Evolutionary conservation across 2,797 vertebrate genomes (phyloP), one percentile per base, ranked within the genome.

Genomic region (Sebastes steindachneri): DNA sequence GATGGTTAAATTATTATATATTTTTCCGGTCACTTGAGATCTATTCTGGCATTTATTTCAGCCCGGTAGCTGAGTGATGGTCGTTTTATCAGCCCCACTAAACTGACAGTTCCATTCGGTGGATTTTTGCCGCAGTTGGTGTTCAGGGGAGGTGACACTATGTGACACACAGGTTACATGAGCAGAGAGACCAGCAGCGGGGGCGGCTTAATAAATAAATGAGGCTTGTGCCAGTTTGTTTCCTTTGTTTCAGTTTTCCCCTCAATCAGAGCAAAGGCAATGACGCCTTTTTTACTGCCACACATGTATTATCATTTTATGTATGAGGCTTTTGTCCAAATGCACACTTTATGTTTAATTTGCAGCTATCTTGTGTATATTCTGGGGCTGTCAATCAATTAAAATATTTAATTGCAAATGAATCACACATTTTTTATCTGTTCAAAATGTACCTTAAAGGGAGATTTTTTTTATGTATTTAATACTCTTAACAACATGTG

Each of bases 21-120:
- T 78, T 68, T 75, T 79, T 74, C 23, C 29, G 59, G 45, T 75
- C 63, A 41, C 17, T 54, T 35, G 41, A 76, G 41, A 25, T 65
- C 5, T 63, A 7, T 41, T 60, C 71, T 72, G 31, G 19, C 35
- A 28, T 78, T 88, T 53, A 37, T 83, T 79, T 59, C 31, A 62
- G 55, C 57, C 26, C 5, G 0, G 28, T 33, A 54, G 74, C 73
- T 67, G 73, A 89, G 73, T 70, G 84, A 87, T 75, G 60, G 66
- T 26, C 19, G 23, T 26, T 85, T 87, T 78, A 78, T 75, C 51
- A 45, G 71, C 59, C 31, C 19, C 1, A 35, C 84, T 82, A 68
- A 81, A 77, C 80, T 82, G 87, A 90, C 86, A 59, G 80, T 59
- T 89, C 74, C 59, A 80, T 85, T 89, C 82, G 71, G 63, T 75